phyloP scores from a whole-genome alignment of 2,888 invertebrate species.

The Heliconius ethilla region DNA sequence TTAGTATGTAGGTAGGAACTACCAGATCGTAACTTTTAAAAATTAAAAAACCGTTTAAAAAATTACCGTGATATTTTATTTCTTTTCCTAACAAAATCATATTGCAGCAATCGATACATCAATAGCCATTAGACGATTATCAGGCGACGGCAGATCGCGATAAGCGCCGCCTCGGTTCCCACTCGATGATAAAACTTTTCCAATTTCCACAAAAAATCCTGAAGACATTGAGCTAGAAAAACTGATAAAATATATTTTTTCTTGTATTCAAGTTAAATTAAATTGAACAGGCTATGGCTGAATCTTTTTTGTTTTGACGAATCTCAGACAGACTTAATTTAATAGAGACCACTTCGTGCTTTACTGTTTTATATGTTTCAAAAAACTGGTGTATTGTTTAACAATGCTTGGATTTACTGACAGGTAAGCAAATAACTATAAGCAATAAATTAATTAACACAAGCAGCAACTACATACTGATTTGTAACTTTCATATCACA shows the following conservation, averaged over 20 bases:
- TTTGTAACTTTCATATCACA: too few relatives aligned
- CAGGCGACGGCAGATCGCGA: constrained; percentile 51
- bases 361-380: too few relatives aligned
- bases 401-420: too few relatives aligned
- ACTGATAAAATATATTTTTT: constrained; percentile 22
- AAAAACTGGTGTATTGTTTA: too few relatives aligned
- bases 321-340: too few relatives aligned
- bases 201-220: constrained; percentile 52
- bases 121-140: constrained; percentile 36
- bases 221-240: constrained; percentile 29
- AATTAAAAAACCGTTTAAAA: not conserved
- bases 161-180: constrained; percentile 45
- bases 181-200: constrained; percentile 58
- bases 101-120: constrained; percentile 18
- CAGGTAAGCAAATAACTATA: too few relatives aligned
- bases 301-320: not conserved
- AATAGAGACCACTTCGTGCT: too few relatives aligned
- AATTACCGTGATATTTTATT: not conserved
- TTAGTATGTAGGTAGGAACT: not conserved
- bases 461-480: too few relatives aligned
- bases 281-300: not conserved
- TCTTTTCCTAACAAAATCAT: constrained; percentile 3
- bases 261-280: not conserved
- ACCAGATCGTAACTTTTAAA: not conserved
- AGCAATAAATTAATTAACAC: too few relatives aligned